A percentile compares a stretch with the other conserved stretches of the same genome.
These are phyloP conservation scores for Pelochelys cantorii DNA, from an alignment of 2,797 vertebrate genomes.

Conservation along the genomic window DNA sequence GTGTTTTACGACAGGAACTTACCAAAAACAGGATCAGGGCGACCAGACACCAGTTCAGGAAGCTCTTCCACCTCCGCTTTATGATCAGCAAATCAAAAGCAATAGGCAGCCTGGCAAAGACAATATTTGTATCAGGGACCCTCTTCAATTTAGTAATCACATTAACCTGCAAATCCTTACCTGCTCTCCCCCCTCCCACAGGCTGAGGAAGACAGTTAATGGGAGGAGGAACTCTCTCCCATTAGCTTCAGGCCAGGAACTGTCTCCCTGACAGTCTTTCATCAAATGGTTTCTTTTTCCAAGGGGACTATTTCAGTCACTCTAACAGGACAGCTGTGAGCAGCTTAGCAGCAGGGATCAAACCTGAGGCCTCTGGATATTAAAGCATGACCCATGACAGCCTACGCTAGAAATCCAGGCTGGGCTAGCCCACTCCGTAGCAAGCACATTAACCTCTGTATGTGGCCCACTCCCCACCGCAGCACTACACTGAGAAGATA, in stretches of 20 bases:
- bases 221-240: no score
- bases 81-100: constrained; percentile 93
- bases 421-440: neutral
- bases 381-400: neutral
- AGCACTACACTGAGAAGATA: neutral
- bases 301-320: neutral
- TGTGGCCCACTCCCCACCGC: neutral
- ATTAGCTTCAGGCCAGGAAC: neutral
- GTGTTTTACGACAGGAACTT: constrained; percentile 46
- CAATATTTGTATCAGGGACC: neutral
- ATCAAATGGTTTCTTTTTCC: neutral
- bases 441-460: neutral
- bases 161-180: neutral
- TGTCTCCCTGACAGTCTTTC: neutral
- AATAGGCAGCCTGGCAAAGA: constrained; percentile 88
- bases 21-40: constrained; percentile 93
- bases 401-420: neutral
- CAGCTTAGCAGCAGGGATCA: neutral
- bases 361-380: neutral
- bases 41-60: constrained; percentile 88
- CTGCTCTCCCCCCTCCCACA: neutral
- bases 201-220: no score
- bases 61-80: constrained; percentile 91
- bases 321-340: neutral
- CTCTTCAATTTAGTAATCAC: neutral